Evolutionary conservation across 2,113 vertebrate species (phyloP), one percentile per base, ranked within the genome.

Genomic region (Psilopsiagon aurifrons): DNA sequence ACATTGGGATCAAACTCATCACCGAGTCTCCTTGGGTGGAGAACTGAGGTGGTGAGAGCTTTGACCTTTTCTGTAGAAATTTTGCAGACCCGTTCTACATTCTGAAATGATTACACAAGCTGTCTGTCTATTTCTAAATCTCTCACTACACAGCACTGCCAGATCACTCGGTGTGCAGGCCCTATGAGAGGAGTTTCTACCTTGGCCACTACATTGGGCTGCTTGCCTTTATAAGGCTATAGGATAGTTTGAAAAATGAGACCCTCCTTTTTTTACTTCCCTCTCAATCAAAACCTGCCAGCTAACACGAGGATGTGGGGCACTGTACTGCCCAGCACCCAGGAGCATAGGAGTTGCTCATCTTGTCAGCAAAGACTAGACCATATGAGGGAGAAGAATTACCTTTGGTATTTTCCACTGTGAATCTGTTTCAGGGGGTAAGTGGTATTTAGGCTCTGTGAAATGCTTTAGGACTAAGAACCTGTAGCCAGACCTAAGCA

Each of bases 301-400:
- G 28, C 13, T 16, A 52, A 57, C 3, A 19, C 13, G 20, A 47
- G 20, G 13, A 18, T 24, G 0, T 4, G 20, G 12, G 25, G 12
- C 11, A 54, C 3, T 1, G 16, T 10, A 18, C 37, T 27, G 31
- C 54, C 27, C 11, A 55, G 44, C 14, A 55, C 6, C 11, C 37
- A 49, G 51, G 4, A 71, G 7, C 6, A 22, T 2, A 64, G 0
- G 0, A 0, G 0, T 11, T 43, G 22, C 13, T 85, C 5, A n/a
- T 78, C 74, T 70, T 24, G 4, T 17, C 70, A 92, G 39, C 66
- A 52, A 81, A 85, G 23, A 29, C 62, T 17, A 51, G 35, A n/a
- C 43, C 60, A 52, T 4, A 29, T 33, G 62, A 69, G 46, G 31
- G 18, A 43, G 17, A 69, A 69, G 15, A 82, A 52, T 62, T 10